Evolutionary conservation across 2,797 vertebrate species (phyloP), one percentile per base, ranked within the genome.

Genomic region (Babyrousa celebensis): DNA sequence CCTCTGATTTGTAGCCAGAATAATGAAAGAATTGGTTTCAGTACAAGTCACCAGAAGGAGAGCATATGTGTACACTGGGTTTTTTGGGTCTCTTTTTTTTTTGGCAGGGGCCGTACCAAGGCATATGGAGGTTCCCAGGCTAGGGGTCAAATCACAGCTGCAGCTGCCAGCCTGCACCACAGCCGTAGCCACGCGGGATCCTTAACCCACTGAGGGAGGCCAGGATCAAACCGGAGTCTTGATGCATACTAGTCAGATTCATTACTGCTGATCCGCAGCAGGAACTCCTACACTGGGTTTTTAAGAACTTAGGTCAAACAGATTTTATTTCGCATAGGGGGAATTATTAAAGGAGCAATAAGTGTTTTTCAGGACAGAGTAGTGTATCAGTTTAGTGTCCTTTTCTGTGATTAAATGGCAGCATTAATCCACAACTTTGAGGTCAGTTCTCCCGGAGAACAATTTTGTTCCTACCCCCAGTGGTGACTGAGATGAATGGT

Each of bases 381-480:
- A 40, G 4, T 43, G 36, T 78, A 52, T 58, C 70, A 89, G 3
- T 72, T 79, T 36, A 52, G 25, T 54, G 77, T 94, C 29, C 20
- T 86, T 89, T 85, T 74, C 43, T 89, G 6, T 83, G 43, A 20
- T 68, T 91, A 95, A 74, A 88, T 92, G 70, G 12, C 6, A 95
- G 9, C 36, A 71, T 84, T 92, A 84, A 84, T 78, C 20, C 29
- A 60, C n/a, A 94, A 27, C 32, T 79, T 91, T 54, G n/a, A 74
- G 89, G 58, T 78, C 17, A 62, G 52, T 86, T 84, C 56, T 87
- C 17, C 40, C 74, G 14, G 60, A 70, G 48, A 89, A 63, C 3
- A 5, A 18, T 40, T 48, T 72, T 48, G 27, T 79, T 72, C 72
- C 12, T n/a, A 5, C 25, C n/a, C 15, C 25, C 15, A 48, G n/a